Evolutionary conservation across 2,888 invertebrate genomes (phyloP), one percentile per base, ranked within the genome.

Genomic region (Lasioglossum vierecki): DNA sequence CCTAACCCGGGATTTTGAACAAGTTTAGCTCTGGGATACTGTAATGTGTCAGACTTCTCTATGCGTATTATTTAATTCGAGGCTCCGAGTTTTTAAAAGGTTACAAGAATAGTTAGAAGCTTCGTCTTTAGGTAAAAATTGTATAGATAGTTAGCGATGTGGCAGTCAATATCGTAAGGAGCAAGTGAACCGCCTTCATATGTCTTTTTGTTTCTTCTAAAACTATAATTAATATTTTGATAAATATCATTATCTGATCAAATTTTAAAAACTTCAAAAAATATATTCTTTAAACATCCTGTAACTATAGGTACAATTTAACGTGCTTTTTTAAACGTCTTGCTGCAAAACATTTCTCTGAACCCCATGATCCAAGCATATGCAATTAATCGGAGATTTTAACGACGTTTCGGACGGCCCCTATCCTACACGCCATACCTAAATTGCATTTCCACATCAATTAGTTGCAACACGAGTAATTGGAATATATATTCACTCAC

Each of bases 401-500:
- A 83, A 84, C 79, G 76, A 84, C 53, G 72, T 83, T 83, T 39
- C 83, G 66, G 53, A 68, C 66, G 57, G 66, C 41, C 75, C 79
- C 71, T 68, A 49, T 63, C 46, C 68, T 41, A 30, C 60, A 4
- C 44, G 68, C 63, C 44, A 66, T 63, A 72, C 79, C 41, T 68
- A 83, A 84, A 84, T 84, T 83, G 79, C 83, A 79, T 84, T 84
- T 83, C 79, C 84, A 75, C 83, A 83, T 84, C 83, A 83, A 84
- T 84, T 83, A 83, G 39, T 46, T 41, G 18, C 66, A 57, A 72
- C 83, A 35, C 72, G 76, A 84, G 49, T 84, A 84, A 84, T 84
- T 84, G 79, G 83, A 79, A 79, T 83, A 79, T 8, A 53, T 22
- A 74, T 53, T 63, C 74, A 35, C n/a, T 57, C 26, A 57, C 63